A percentile compares a stretch with the other conserved stretches of the same genome.
Conservation (phyloP, 2,113 vertebrate species). For the Cyanoliseus patagonus region DNA sequence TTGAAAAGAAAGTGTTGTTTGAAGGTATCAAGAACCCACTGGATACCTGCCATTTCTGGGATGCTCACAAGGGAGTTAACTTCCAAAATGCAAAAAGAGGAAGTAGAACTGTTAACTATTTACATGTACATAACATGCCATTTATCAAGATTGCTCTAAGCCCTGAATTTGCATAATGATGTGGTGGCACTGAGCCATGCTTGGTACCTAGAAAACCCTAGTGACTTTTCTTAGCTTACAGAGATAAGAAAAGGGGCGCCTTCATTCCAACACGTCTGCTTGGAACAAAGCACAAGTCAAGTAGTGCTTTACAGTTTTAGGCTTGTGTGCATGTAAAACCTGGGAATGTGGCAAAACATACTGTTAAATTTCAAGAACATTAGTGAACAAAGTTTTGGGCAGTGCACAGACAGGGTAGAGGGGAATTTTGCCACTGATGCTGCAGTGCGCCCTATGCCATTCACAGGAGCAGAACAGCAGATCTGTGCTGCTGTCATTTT, state of each 20-base stretch:
- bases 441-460: neutral
- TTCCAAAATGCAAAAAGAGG: neutral
- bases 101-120: neutral
- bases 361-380: neutral
- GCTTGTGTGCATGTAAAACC: neutral
- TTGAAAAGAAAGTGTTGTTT: neutral
- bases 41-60: neutral
- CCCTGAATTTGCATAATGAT: neutral
- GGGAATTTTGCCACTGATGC: neutral
- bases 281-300: neutral
- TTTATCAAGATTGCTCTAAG: neutral
- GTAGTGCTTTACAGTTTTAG: neutral
- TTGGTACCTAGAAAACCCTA: neutral
- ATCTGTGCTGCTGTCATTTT: neutral
- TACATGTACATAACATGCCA: neutral
- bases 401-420: fast-evolving
- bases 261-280: neutral
- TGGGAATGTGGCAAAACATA: neutral
- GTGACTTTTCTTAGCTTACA: neutral
- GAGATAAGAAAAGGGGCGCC: neutral
- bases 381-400: neutral
- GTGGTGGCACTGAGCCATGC: neutral
- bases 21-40: neutral
- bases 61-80: neutral
- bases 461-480: neutral